These are phyloP conservation scores for Cataglyphis cursor DNA, from an alignment of 2,888 invertebrate species.

Conservation along the genomic window DNA sequence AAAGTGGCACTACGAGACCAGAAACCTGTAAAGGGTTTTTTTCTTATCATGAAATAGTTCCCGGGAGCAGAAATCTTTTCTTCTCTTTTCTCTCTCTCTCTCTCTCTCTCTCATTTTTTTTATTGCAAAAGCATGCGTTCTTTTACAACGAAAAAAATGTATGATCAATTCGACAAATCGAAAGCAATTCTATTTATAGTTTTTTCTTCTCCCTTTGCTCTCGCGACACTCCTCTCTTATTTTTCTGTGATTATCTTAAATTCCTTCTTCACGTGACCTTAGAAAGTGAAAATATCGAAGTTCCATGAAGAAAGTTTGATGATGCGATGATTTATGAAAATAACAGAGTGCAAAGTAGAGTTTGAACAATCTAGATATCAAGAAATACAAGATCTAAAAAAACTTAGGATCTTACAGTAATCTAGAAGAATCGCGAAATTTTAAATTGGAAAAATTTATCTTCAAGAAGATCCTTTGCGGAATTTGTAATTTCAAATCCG, in stretches of 20 bases:
- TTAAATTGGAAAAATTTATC: conserved; percentile 30
- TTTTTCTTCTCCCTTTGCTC: not conserved
- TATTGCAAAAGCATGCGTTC: conserved; percentile 42
- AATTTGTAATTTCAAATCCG: conserved; percentile 3
- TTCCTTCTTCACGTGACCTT: conserved; percentile 1
- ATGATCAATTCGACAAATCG: conserved; percentile 14
- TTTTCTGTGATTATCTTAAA: conserved; percentile 31
- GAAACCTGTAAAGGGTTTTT: conserved; percentile 59
- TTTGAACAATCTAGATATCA: conserved; percentile 3
- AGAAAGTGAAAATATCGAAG: conserved; percentile 4
- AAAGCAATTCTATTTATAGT: not conserved
- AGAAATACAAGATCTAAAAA: conserved; percentile 13
- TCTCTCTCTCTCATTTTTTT: conserved; percentile 13
- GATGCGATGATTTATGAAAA: not conserved
- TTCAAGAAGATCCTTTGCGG: not conserved
- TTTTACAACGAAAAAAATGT: conserved; percentile 42
- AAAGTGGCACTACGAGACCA: conserved; percentile 67
- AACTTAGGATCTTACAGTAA: conserved; percentile 1
- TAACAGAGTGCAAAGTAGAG: not conserved
- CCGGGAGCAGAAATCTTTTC: conserved; percentile 47
- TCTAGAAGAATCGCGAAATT: not conserved
- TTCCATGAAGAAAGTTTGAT: conserved; percentile 14
- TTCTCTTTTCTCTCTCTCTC: no score
- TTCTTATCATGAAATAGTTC: conserved; percentile 41
- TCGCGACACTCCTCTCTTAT: not conserved